Base-by-base conservation (phyloP, 2,797 vertebrate species). In the Intellagama lesueurii region DNA sequence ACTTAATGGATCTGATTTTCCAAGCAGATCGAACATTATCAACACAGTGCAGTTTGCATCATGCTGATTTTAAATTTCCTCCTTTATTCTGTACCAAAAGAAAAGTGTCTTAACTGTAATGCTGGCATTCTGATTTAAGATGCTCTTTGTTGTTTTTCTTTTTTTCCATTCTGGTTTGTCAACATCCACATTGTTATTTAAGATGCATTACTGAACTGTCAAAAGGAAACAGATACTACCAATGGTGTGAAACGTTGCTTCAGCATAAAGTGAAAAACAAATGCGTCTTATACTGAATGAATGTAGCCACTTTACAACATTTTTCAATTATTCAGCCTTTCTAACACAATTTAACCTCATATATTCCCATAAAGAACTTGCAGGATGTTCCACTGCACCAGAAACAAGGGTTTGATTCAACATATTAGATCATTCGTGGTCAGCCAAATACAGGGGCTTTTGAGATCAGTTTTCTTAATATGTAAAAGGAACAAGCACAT, bases 201-300 rank as follows among this genome's bases (percentile, higher is more conserved):
- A 70, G 77, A 60, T 24, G 68, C 32, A 40, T 90, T 86, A 84
- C 83, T 90, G 81, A 82, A 85, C 40, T 3, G 90, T 90, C 76
- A 82, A 91, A 90, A 9, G 17, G 26, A n/a, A 81, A 0, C 0
- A 2, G 3, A 52, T 83, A 47, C 52, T 49, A 1, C 19, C 2
- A 28, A 4, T n/a, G 6, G 0, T 28, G n/a, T 0, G 87, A 91
- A 88, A 22, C 19, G 16, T 70, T 89, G 19, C 26, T 91, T 87
- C 32, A 69, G 40, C 26, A 72, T 24, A 75, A 81, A 84, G 6
- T 83, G 81, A 85, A 89, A 91, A 88, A 11, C 28, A 84, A 66
- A 11, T 5, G 69, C 5, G 32, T 40, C 89, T 93, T 81, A 68
- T 91, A 79, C 22, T 90, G 44, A 7, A 85, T 0, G 81, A 35